phyloP scores from a whole-genome alignment of 1,140 invertebrate genomes.

The Lordiphosa collinella region DNA sequence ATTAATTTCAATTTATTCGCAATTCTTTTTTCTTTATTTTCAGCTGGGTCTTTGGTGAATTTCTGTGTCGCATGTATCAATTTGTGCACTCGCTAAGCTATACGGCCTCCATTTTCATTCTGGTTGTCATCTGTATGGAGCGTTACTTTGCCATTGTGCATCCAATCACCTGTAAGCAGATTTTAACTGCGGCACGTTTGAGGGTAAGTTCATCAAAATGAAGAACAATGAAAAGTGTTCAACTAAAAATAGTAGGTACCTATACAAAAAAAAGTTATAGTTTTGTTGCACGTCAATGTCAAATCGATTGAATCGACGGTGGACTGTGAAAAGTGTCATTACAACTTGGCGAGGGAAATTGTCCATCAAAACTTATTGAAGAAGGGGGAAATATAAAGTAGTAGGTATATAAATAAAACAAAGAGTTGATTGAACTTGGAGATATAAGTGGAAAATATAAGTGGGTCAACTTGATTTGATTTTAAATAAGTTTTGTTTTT shows the following conservation, averaged over 20 bases:
- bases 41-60: constrained; percentile 89
- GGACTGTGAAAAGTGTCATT: constrained; percentile 3
- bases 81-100: constrained; percentile 90
- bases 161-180: constrained; percentile 89
- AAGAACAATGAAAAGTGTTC: background rate
- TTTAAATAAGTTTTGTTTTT: too few relatives aligned
- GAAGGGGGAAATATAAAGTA: background rate
- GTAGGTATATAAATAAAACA: background rate
- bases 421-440: background rate
- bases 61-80: constrained; percentile 91
- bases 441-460: background rate
- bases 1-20: constrained; percentile 27
- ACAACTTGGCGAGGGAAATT: background rate
- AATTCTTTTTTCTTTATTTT: constrained; percentile 54
- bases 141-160: constrained; percentile 91
- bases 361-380: background rate
- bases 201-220: constrained; percentile 81
- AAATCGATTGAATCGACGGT: constrained; percentile 1
- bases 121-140: constrained; percentile 90
- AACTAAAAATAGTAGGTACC: constrained; percentile 4
- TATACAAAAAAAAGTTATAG: background rate
- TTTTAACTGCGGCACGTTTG: constrained; percentile 85
- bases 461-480: too few relatives aligned
- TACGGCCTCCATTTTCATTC: constrained; percentile 89
- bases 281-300: background rate